Evolutionary conservation across 2,888 invertebrate genomes (phyloP).

Genomic region (Cephus spinipes): DNA sequence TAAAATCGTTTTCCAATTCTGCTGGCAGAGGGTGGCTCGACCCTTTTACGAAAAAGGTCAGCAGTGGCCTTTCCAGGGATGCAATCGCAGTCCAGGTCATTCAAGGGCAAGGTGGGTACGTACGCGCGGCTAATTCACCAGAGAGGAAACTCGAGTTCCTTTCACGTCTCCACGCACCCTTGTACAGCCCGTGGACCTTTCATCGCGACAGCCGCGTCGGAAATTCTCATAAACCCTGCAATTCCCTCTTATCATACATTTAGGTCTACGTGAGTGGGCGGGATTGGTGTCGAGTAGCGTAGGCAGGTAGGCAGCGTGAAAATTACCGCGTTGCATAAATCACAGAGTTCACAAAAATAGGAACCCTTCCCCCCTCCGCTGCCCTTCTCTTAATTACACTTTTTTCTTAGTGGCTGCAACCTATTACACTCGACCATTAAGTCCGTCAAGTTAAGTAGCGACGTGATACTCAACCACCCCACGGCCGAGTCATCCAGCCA

Average conservation of each 20-base stretch:
- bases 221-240: not conserved
- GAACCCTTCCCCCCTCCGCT: slow-evolving; percentile 32
- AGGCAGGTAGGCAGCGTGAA: slow-evolving; percentile 11
- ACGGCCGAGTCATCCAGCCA: not conserved
- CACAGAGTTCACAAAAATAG: slow-evolving; percentile 35
- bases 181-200: slow-evolving; percentile 21
- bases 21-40: not conserved
- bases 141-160: not conserved
- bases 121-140: not conserved
- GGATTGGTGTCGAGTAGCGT: not conserved
- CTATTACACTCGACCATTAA: slow-evolving; percentile 57
- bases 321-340: slow-evolving; percentile 52
- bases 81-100: not conserved
- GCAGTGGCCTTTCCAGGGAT: not conserved
- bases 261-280: not conserved
- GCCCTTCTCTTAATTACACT: slow-evolving; percentile 52
- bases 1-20: slow-evolving; percentile 6
- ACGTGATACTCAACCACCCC: slow-evolving; percentile 44
- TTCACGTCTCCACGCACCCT: slow-evolving; percentile 12
- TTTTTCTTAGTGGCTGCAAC: slow-evolving; percentile 39
- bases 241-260: not conserved
- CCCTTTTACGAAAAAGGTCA: not conserved
- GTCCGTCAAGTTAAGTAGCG: slow-evolving; percentile 57
- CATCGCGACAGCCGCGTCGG: not conserved
- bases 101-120: not conserved